Evolutionary conservation across 2,888 invertebrate species (phyloP), one percentile per base, ranked within the genome.

Genomic region (Eurytoma adleriae): DNA sequence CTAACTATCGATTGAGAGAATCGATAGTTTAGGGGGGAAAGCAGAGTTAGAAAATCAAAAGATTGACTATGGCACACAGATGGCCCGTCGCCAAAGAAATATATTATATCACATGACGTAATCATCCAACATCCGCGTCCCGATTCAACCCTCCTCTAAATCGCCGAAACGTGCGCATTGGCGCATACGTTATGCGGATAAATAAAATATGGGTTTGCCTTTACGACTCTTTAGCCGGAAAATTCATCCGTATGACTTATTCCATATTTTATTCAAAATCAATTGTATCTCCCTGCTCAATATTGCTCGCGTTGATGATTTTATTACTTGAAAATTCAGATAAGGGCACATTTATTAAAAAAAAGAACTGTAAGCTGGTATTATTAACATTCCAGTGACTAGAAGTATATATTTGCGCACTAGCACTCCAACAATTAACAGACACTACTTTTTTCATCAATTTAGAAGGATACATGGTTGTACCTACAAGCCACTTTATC

Each of bases 31-130:
- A n/a, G 30, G 52, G 13, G 20, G 48, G 59, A 52, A 16, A 40
- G 62, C 62, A 10, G 30, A 16, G 30, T 52, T 59, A 16, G 78
- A 66, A 52, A 70, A 72, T 71, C 64, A 56, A 71, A 70, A 54
- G 56, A 48, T n/a, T 50, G 57, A 50, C 40, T 27, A 27, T 48
- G 50, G 52, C 40, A 30, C 68, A 7, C 71, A 83, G 84, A 85
- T 89, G 88, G 89, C 88, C 82, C 84, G 64, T 77, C 85, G 87
- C 89, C 89, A 88, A 83, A 81, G 83, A 81, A 86, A 86, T 88
- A 85, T 84, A 88, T 40, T 40, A 88, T 88, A 87, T 85, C 85
- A 76, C 84, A 85, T 85, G 88, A 86, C 87, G 87, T 88, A 87
- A 89, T 88, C 87, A 86, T 86, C 86, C 86, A 84, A 85, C 85